Evolutionary conservation across 2,888 invertebrate genomes (phyloP).

Genomic region (Salticus scenicus): DNA sequence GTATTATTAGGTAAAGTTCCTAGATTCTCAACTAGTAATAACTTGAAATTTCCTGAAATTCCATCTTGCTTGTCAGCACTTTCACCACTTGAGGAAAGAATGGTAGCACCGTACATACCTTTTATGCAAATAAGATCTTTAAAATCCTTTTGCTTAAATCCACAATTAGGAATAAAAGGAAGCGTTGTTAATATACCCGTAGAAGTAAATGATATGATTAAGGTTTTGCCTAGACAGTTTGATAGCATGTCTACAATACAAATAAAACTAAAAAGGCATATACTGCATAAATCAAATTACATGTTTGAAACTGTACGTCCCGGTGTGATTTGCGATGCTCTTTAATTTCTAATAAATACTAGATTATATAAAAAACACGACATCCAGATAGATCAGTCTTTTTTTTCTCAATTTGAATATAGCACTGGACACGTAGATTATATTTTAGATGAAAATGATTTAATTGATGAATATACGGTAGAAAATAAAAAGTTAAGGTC

Average conservation of each 20-base stretch:
- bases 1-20: background rate
- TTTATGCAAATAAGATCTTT: background rate
- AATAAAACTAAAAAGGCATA: background rate
- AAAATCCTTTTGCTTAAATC: background rate
- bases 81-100: background rate
- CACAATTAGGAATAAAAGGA: background rate
- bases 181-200: background rate
- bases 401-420: background rate
- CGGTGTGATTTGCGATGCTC: background rate
- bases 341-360: background rate
- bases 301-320: background rate
- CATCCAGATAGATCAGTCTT: background rate
- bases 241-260: conserved; percentile 4
- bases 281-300: background rate
- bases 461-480: background rate
- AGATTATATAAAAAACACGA: background rate
- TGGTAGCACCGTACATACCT: background rate
- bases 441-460: background rate
- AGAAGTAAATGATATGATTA: background rate
- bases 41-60: background rate
- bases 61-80: background rate
- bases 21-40: background rate
- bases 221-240: conserved; percentile 5
- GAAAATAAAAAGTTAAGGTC: background rate
- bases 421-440: background rate